Evolutionary conservation across 2,797 vertebrate genomes (phyloP).

Genomic region (Hephaestus fuliginosus): DNA sequence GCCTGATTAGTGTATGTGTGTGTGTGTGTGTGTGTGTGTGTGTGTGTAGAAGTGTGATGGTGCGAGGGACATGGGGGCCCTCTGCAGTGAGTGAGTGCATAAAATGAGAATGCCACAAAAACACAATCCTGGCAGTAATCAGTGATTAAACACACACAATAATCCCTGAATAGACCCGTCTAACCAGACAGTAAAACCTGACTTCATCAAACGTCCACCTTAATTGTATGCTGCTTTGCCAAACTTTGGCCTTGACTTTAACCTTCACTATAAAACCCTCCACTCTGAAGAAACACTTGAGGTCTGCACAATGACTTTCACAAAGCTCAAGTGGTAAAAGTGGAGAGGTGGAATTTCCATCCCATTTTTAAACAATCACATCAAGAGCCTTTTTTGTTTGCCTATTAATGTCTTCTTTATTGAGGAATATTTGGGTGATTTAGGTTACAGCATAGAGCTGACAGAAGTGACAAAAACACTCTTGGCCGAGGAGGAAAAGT

Average conservation of each 20-base stretch:
- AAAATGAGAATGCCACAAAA: conserved; percentile 58
- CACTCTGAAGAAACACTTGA: conserved; percentile 43
- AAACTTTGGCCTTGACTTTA: conserved; percentile 40
- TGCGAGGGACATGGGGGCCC: conserved; percentile 18
- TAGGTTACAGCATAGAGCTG: background rate
- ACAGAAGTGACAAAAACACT: background rate
- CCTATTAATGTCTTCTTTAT: background rate
- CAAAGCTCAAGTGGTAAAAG: conserved; percentile 25
- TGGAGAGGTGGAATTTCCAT: conserved; percentile 27
- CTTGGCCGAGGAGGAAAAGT: background rate
- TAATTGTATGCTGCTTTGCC: conserved; percentile 46
- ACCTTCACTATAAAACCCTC: conserved; percentile 41
- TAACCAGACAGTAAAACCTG: conserved; percentile 60
- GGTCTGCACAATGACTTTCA: conserved; percentile 55
- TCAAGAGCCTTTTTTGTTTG: background rate
- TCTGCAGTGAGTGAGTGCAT: conserved; percentile 16
- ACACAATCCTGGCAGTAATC: conserved; percentile 54
- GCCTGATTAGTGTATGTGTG: conserved; percentile 43
- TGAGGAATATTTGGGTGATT: background rate
- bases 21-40: conserved; percentile 35
- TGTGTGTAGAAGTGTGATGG: background rate
- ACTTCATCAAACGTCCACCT: conserved; percentile 63
- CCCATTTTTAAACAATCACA: conserved; percentile 13
- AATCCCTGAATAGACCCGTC: conserved; percentile 43
- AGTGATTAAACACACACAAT: conserved; percentile 48